Evolutionary conservation across 1,140 invertebrate species (phyloP).

Genomic region (Calliopsis andreniformis): DNA sequence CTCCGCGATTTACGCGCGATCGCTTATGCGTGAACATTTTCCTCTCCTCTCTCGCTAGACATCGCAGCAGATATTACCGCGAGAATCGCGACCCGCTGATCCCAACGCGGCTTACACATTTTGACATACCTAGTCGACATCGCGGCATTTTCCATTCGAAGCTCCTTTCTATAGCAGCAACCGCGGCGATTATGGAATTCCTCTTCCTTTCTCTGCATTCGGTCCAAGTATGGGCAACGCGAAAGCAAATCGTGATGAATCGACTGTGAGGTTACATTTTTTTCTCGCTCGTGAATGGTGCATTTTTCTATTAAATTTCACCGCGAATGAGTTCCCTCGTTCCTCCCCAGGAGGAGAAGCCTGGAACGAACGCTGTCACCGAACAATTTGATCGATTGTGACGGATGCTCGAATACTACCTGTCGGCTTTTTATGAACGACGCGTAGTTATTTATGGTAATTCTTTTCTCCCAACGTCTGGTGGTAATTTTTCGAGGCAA

Average conservation of each 20-base stretch:
- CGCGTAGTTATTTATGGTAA: constrained; percentile 30
- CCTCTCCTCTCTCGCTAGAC: neutral
- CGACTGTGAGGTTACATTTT: too few species aligned
- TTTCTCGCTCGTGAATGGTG: neutral
- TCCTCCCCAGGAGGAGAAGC: too few species aligned
- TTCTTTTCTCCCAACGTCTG: neutral
- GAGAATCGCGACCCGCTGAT: neutral
- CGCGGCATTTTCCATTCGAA: neutral
- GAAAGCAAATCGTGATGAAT: too few species aligned
- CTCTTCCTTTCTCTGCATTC: too few species aligned
- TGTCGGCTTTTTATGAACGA: neutral
- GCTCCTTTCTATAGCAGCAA: neutral
- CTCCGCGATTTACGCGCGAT: constrained; percentile 46
- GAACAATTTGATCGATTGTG: constrained; percentile 41
- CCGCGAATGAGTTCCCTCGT: neutral
- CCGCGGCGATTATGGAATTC: too few species aligned
- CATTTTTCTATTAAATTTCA: neutral
- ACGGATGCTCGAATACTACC: constrained; percentile 22
- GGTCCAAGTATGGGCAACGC: too few species aligned
- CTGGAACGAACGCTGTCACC: neutral
- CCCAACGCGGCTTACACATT: neutral
- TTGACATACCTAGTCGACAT: neutral
- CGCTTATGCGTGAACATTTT: constrained; percentile 25
- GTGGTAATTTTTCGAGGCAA: constrained; percentile 15
- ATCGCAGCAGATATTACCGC: constrained; percentile 1